These are phyloP conservation scores for Nestor notabilis DNA, from an alignment of 2,113 vertebrate species.

Conservation along the genomic window DNA sequence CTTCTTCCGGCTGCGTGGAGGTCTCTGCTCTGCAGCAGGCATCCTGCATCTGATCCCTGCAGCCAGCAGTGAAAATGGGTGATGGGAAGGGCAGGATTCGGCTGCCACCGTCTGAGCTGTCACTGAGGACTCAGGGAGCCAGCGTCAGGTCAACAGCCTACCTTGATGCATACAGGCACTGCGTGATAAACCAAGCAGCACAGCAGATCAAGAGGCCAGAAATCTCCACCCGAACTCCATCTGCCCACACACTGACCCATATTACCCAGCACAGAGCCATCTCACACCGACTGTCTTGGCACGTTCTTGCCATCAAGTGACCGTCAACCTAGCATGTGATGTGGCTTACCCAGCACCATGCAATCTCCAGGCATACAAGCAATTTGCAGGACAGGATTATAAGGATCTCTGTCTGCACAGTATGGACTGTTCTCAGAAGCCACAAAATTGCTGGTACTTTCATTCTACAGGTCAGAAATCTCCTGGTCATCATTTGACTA, in stretches of 20 bases:
- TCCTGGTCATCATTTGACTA: not conserved
- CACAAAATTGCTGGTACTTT: not conserved
- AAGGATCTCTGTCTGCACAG: not conserved
- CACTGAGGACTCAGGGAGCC: not conserved
- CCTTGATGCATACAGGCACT: rapidly evolving
- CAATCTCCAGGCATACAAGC: not conserved
- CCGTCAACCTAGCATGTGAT: not conserved
- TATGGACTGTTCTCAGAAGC: not conserved
- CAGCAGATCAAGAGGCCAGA: not conserved
- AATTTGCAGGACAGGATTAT: not conserved
- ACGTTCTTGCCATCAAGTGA: not conserved
- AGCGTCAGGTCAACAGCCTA: not conserved
- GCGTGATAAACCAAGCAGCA: rapidly evolving
- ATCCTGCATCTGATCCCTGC: rapidly evolving
- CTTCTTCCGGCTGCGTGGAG: rapidly evolving
- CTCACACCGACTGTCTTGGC: not conserved
- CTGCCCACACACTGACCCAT: not conserved
- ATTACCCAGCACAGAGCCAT: not conserved
- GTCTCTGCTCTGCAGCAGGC: not conserved
- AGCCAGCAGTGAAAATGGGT: not conserved
- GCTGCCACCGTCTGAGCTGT: not conserved
- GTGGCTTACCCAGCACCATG: rapidly evolving
- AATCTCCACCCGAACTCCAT: not conserved
- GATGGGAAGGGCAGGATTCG: not conserved
- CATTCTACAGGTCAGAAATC: not conserved